Evolutionary conservation across 2,113 vertebrate species (phyloP).

Genomic region (Fregetta grallaria): DNA sequence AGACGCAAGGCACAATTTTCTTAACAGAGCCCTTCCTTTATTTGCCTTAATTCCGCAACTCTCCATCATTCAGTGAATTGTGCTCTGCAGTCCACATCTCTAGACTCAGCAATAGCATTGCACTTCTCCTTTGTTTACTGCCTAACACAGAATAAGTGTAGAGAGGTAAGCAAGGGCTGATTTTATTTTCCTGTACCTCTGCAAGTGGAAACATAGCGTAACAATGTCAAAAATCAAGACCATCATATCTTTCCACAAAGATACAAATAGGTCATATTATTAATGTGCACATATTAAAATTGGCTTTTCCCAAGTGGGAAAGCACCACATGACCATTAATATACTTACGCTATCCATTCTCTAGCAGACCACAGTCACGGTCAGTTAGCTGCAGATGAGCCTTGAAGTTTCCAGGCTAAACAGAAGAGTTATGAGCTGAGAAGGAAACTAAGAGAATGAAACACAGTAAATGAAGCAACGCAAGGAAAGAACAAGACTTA

Average conservation of each 20-base stretch:
- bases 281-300: not conserved
- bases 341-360: not conserved
- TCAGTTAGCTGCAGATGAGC: not conserved
- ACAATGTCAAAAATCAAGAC: not conserved
- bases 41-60: not conserved
- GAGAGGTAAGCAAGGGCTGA: not conserved
- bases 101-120: not conserved
- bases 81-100: not conserved
- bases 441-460: not conserved
- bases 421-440: not conserved
- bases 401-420: not conserved
- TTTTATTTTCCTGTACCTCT: not conserved
- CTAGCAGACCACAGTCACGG: not conserved
- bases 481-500: not conserved
- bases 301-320: not conserved
- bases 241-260: not conserved
- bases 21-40: not conserved
- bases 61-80: not conserved
- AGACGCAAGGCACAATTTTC: not conserved
- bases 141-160: not conserved
- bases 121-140: not conserved
- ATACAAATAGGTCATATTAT: not conserved
- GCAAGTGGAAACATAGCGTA: not conserved
- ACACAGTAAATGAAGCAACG: not conserved
- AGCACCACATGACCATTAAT: not conserved